Conservation (phyloP, 2,113 vertebrate genomes). For the Sapajus apella region DNA sequence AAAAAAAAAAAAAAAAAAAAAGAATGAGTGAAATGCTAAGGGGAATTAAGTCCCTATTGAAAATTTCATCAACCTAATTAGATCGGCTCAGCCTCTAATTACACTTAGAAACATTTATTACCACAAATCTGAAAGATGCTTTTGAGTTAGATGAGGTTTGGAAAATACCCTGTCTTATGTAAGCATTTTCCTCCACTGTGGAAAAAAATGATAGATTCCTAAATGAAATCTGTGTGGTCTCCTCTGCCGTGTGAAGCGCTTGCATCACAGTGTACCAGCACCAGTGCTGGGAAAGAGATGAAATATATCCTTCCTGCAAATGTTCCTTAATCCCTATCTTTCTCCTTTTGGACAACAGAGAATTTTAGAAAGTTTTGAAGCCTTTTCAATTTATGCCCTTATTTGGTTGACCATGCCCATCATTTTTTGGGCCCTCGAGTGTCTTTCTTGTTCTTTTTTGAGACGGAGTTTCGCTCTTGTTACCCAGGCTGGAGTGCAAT, state of each 20-base stretch:
- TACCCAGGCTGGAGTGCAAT: too few relatives aligned
- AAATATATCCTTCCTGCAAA: not conserved
- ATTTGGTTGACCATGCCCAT: not conserved
- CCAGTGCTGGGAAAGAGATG: not conserved
- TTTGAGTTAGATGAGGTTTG: not conserved
- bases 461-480: too few relatives aligned
- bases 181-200: not conserved
- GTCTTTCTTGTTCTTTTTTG: not conserved
- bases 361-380: not conserved
- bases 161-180: not conserved
- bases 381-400: not conserved
- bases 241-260: not conserved
- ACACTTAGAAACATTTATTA: conserved; percentile 30
- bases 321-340: not conserved
- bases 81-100: conserved; percentile 65
- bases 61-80: conserved; percentile 74
- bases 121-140: conserved; percentile 48
- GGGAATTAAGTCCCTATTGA: conserved; percentile 64
- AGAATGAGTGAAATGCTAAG: conserved; percentile 33
- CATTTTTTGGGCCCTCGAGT: not conserved
- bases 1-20: not conserved
- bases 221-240: not conserved
- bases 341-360: not conserved
- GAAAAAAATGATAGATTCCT: not conserved
- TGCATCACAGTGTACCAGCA: rapidly evolving